Evolutionary conservation across 2,113 vertebrate species (phyloP), one percentile per base, ranked within the genome.

Genomic region (Apodemus sylvaticus): DNA sequence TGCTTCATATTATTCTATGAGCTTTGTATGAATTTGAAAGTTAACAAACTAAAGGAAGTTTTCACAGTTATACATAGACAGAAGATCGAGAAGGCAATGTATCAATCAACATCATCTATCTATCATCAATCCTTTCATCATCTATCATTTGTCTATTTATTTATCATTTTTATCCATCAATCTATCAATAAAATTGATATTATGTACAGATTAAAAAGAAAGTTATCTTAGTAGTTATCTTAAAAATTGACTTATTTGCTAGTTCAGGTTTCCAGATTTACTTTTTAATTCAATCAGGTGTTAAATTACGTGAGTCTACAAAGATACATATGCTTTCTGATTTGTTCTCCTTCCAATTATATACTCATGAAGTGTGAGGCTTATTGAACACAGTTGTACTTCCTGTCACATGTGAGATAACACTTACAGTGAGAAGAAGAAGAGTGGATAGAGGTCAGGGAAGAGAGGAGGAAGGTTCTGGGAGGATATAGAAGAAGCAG

Each of bases 321-420:
- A 86, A 53, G 55, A 62, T 31, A 55, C 14, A 42, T 76, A 31
- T 34, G 82, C 42, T 74, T 60, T 53, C 3, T 36, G 79, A 55
- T 58, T 29, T 39, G 71, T 60, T 94, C 42, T 94, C 42, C 83
- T 45, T 79, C 74, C n/a, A 36, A 94, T n/a, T 85, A 90, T 82
- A 81, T 90, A 60, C 66, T 22, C 20, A 22, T 7, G 24, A 78
- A 92, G 36, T 36, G 0, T 73, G 55, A 92, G 7, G 17, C 11
- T 90, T 19, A 17, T n/a, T 45, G 76, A 13, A 4, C 7, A 91
- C 24, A 78, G 48, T 45, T 79, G 7, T 76, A 13, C 71, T 34
- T 60, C 93, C 45, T 90, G 39, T 86, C 1, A 7, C 71, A 1
- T 34, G 26, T 34, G 42, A 92, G 34, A 71, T 77, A 90, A 45